Base-by-base conservation (phyloP, 2,888 invertebrate species). In the Himalopsyche japonica region DNA sequence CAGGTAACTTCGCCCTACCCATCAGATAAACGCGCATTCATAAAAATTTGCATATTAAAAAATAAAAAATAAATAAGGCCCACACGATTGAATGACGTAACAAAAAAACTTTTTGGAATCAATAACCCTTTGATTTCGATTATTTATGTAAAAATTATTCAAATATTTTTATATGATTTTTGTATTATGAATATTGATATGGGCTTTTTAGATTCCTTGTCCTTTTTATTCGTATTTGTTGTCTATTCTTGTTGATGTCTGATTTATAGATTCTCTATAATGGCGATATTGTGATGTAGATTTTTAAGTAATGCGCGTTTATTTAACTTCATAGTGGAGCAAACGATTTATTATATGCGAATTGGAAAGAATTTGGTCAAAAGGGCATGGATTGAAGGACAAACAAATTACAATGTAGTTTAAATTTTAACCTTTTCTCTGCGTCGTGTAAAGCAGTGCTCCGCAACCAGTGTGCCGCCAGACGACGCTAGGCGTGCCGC, bases 1-100 rank as follows among this genome's bases (percentile, higher is more conserved):
- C 27, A 70, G 70, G 70, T 70, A 64, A 57, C 20, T 30, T 30
- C 70, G 30, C 70, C 70, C 70, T 30, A 27, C 70, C 70, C 70
- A 70, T 70, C 70, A 24, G 70, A 70, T 70, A 70, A 70, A 70
- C 20, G 27, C 70, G 70, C 77, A n/a, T 37, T 37, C 77, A 77
- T 77, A 70, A 77, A 77, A 77, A 77, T 77, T 77, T 77, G 77
- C 77, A 77, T 77, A 77, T 37, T 37, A n/a, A 77, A 37, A 77
- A 37, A n/a, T 77, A 37, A 34, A 77, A 77, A 37, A 43, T 43
- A 43, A 37, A 37, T 77, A 1, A 7, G 18, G 15, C 37, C 77
- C 34, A 77, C 43, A 43, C 43, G n/a, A 24, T 77, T 77, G 37
- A 77, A 77, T 43, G 77, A 77, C 77, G 43, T 77, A 70, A 70